phyloP scores from a whole-genome alignment of 2,113 vertebrate genomes.

The cat (Felis catus) region DNA sequence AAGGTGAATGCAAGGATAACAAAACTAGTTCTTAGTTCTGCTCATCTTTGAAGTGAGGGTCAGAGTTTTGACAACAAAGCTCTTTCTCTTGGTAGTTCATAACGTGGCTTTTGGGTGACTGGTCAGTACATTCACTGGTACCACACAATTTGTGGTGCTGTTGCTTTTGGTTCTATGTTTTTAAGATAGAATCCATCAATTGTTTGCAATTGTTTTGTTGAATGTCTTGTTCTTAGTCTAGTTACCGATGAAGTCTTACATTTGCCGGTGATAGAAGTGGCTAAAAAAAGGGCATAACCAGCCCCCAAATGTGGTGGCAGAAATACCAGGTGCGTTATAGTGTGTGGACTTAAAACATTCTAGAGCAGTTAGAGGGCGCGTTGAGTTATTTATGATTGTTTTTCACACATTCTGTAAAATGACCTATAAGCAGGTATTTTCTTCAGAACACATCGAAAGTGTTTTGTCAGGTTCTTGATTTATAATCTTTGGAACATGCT shows the following conservation, averaged over 20 bases:
- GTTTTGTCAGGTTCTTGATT: conserved; percentile 29
- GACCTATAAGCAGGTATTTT: conserved; percentile 43
- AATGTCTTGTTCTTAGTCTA: neutral
- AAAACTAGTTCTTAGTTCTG: neutral
- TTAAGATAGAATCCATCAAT: neutral
- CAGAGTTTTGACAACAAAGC: neutral
- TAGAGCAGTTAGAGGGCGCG: neutral
- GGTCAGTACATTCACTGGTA: neutral
- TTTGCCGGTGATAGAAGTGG: neutral
- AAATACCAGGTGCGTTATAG: neutral
- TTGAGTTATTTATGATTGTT: conserved; percentile 34
- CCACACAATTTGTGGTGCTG: neutral
- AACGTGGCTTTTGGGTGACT: neutral
- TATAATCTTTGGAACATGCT: neutral
- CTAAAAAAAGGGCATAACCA: neutral
- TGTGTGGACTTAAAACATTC: neutral
- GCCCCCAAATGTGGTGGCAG: neutral
- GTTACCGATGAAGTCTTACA: neutral
- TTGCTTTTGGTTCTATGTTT: neutral
- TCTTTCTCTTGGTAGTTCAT: neutral
- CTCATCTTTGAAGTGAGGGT: neutral
- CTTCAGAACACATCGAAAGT: neutral
- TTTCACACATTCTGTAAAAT: conserved; percentile 41
- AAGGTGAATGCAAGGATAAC: neutral
- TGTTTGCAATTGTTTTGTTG: neutral